Percentiles rank a stretch among this genome's conserved stretches.
These are phyloP conservation scores for Ursus arctos DNA, from an alignment of 2,113 vertebrate genomes.

Conservation along the genomic window DNA sequence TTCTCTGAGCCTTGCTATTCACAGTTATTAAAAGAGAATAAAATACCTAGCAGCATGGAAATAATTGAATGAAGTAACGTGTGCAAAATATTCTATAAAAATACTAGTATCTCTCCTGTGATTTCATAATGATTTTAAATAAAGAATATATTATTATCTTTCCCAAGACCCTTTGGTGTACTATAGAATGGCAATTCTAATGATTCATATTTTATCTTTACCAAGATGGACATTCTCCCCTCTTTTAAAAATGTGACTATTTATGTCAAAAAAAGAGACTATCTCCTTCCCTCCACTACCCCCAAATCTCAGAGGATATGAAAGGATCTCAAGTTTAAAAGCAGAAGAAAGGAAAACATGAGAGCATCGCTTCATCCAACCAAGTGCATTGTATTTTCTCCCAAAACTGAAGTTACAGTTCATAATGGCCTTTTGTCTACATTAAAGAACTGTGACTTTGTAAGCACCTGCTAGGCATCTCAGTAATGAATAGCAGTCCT, in stretches of 20 bases:
- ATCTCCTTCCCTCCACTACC: background rate
- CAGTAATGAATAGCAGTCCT: background rate
- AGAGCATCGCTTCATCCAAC: conserved; percentile 29
- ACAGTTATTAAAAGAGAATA: conserved; percentile 19
- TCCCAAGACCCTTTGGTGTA: background rate
- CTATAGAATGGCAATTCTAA: background rate
- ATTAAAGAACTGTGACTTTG: conserved; percentile 11
- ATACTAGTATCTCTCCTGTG: background rate
- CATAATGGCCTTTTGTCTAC: conserved; percentile 26
- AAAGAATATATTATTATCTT: background rate
- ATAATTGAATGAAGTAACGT: background rate
- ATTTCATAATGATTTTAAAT: conserved; percentile 25
- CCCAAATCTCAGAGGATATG: background rate
- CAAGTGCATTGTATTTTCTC: background rate
- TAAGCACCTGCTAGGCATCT: background rate
- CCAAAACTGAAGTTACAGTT: conserved; percentile 12
- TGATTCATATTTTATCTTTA: background rate
- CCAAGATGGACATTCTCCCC: background rate
- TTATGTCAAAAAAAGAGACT: background rate
- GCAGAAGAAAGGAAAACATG: background rate
- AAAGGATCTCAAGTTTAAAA: conserved; percentile 40
- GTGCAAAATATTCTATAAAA: background rate
- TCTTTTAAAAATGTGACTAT: background rate
- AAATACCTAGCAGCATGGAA: background rate
- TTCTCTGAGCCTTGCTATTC: background rate